Percentiles rank a stretch among this genome's conserved stretches.
phyloP scores from a whole-genome alignment of 2,888 invertebrate species.

The Acanthosoma haemorrhoidale region DNA sequence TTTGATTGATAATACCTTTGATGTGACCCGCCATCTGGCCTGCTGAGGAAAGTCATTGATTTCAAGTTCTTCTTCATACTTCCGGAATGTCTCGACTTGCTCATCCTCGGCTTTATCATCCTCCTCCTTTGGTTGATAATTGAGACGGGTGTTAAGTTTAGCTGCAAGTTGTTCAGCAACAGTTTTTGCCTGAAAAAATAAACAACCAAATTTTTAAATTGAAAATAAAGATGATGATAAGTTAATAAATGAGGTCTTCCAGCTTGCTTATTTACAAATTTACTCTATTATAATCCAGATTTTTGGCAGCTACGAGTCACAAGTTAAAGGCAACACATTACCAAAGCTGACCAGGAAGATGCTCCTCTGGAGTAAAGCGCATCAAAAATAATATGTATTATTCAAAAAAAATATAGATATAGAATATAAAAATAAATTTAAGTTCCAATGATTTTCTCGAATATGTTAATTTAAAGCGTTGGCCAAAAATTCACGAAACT shows the following conservation, averaged over 20 bases:
- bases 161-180: conserved; percentile 97
- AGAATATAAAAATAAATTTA: too few relatives aligned
- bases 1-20: conserved; percentile 58
- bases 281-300: too few relatives aligned
- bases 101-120: conserved; percentile 60
- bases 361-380: too few relatives aligned
- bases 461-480: too few relatives aligned
- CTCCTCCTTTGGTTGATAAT: conserved; percentile 91
- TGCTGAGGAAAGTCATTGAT: conserved; percentile 99
- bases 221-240: background rate
- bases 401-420: too few relatives aligned
- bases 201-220: background rate
- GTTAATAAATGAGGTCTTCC: background rate
- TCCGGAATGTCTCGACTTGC: conserved; percentile 60
- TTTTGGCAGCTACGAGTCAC: too few relatives aligned
- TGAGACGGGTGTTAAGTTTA: conserved; percentile 91
- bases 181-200: conserved; percentile 67
- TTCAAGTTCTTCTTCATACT: conserved; percentile 97
- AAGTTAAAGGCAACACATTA: too few relatives aligned
- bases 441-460: too few relatives aligned
- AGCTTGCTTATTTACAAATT: too few relatives aligned
- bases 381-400: too few relatives aligned
- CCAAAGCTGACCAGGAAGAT: too few relatives aligned
- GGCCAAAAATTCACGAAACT: too few relatives aligned
- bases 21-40: conserved; percentile 95